Percentiles rank a stretch among this genome's conserved stretches.
These are phyloP conservation scores for Thunnus thynnus DNA, from an alignment of 2,113 vertebrate genomes.

Conservation along the genomic window DNA sequence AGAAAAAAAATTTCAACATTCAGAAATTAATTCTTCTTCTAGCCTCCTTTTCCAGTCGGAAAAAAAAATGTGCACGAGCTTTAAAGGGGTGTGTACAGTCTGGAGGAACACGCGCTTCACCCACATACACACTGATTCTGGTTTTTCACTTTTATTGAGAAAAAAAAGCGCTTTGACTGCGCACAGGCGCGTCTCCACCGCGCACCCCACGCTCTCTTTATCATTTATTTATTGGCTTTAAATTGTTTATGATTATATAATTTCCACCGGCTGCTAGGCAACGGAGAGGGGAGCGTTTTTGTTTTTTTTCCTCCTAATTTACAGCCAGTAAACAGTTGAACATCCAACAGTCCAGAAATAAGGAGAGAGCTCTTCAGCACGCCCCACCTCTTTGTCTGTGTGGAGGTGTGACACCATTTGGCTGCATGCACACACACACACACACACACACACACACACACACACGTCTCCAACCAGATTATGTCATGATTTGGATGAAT, in stretches of 20 bases:
- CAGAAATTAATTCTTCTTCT: neutral
- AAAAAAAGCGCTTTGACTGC: neutral
- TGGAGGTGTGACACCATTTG: constrained; percentile 74
- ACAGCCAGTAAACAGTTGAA: constrained; percentile 26
- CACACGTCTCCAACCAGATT: constrained; percentile 36
- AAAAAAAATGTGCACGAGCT: constrained; percentile 62
- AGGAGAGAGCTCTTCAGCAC: constrained; percentile 1
- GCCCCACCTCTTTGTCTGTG: constrained; percentile 76
- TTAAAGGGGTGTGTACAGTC: constrained; percentile 76
- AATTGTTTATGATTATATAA: constrained; percentile 18
- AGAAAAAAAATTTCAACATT: neutral
- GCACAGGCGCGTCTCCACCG: neutral
- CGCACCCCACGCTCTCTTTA: neutral
- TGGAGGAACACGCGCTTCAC: constrained; percentile 59
- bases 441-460: constrained; percentile 1
- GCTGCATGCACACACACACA: constrained; percentile 27
- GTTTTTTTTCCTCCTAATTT: constrained; percentile 6
- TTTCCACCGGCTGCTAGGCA: constrained; percentile 31
- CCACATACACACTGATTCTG: neutral
- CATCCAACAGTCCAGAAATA: constrained; percentile 10
- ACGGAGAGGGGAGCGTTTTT: neutral
- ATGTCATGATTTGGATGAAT: constrained; percentile 68
- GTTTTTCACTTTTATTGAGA: constrained; percentile 37
- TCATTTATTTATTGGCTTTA: neutral
- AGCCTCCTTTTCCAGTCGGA: neutral